A percentile compares a stretch with the other conserved stretches of the same genome.
phyloP scores from a whole-genome alignment of 2,113 vertebrate species.

The Balaenoptera acutorostrata region DNA sequence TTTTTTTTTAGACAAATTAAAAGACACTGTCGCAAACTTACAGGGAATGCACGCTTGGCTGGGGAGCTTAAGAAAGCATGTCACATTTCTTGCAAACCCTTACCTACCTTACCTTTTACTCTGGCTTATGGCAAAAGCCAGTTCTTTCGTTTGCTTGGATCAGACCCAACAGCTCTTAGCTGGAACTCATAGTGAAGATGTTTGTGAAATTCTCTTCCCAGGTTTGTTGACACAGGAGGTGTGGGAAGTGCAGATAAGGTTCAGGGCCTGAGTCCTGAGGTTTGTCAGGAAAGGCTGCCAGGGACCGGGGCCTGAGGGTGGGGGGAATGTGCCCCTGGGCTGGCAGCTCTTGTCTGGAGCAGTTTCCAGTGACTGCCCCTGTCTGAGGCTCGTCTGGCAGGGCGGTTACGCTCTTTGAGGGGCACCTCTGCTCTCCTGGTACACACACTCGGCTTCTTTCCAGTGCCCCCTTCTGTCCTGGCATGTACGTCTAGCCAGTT shows the following conservation, averaged over 20 bases:
- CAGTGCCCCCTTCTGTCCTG: rapidly evolving
- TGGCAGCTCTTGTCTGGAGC: not conserved
- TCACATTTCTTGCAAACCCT: not conserved
- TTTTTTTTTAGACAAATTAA: not conserved
- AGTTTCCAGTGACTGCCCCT: not conserved
- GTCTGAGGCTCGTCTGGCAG: not conserved
- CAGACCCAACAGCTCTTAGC: not conserved
- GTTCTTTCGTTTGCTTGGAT: not conserved
- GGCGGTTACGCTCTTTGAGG: not conserved
- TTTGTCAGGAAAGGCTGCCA: not conserved
- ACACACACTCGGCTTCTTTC: not conserved
- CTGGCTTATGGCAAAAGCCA: not conserved
- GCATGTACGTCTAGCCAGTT: rapidly evolving
- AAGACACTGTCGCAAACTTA: not conserved
- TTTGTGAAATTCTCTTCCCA: not conserved
- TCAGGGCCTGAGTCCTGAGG: not conserved
- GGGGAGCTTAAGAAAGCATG: not conserved
- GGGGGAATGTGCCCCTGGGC: too few species aligned
- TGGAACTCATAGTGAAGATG: not conserved
- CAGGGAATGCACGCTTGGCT: rapidly evolving
- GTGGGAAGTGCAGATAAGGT: not conserved
- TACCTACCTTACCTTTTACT: not conserved
- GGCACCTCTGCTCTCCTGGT: not conserved
- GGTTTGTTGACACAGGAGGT: not conserved
- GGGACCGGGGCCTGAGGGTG: too few species aligned